Conservation (phyloP, 2,797 vertebrate genomes). For the Anguilla pacifica region DNA sequence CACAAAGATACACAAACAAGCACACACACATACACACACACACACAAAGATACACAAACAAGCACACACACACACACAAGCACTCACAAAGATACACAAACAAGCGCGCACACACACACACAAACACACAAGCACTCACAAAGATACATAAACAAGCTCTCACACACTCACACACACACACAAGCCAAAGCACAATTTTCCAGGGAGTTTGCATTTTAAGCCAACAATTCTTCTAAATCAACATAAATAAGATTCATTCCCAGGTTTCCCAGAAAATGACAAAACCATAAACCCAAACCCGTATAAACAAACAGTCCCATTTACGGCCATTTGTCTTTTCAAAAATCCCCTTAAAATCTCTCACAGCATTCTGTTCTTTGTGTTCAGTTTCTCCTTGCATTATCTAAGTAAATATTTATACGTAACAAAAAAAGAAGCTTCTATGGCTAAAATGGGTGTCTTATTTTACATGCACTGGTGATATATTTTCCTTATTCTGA, state of each 20-base stretch:
- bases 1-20: no score
- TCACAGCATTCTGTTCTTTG: neutral
- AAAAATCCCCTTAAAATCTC: neutral
- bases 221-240: neutral
- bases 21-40: no score
- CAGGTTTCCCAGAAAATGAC: neutral
- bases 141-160: neutral
- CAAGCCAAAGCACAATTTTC: neutral
- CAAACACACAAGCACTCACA: neutral
- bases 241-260: neutral
- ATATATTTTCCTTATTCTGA: neutral
- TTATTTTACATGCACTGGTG: neutral
- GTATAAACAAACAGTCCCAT: neutral
- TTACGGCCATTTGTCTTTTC: neutral
- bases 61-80: neutral
- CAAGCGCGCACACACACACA: neutral
- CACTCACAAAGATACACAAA: neutral
- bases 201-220: neutral
- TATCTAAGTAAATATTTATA: slow-evolving; percentile 9
- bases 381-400: neutral
- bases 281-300: neutral
- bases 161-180: neutral
- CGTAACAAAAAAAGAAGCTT: neutral
- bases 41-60: no score
- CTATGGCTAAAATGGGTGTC: neutral